phyloP scores from a whole-genome alignment of 2,113 vertebrate species.

The Tursiops truncatus region DNA sequence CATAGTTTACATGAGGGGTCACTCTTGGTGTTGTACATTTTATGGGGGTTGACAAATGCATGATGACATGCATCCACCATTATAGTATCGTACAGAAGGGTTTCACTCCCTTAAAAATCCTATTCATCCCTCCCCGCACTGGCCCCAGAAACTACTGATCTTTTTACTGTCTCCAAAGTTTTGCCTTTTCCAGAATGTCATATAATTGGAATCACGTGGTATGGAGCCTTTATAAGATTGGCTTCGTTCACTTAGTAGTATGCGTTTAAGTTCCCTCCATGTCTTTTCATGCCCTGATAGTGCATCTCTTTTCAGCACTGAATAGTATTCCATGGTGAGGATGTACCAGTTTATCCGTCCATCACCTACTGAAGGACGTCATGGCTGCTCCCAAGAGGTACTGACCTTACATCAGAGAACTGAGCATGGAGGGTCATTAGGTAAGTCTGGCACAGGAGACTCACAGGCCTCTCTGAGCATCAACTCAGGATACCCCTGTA shows the following conservation, averaged over 20 bases:
- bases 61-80: fast-evolving
- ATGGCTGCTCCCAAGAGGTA: not conserved
- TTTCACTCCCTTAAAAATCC: fast-evolving
- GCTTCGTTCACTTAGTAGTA: not conserved
- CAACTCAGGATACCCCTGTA: not conserved
- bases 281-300: fast-evolving
- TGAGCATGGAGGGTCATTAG: fast-evolving
- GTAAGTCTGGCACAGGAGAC: too few species aligned
- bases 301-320: fast-evolving
- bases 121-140: fast-evolving
- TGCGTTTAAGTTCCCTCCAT: fast-evolving
- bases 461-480: not conserved
- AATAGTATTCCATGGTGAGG: fast-evolving
- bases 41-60: not conserved
- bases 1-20: fast-evolving
- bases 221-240: not conserved
- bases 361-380: too few species aligned
- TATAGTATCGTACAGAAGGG: fast-evolving
- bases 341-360: fast-evolving
- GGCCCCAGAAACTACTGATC: fast-evolving
- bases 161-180: too few species aligned
- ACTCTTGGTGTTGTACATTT: fast-evolving
- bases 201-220: fast-evolving
- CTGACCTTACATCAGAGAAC: not conserved
- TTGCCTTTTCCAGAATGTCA: fast-evolving